These are phyloP conservation scores for Papilio demoleus DNA, from an alignment of 2,888 invertebrate genomes.

Conservation along the genomic window DNA sequence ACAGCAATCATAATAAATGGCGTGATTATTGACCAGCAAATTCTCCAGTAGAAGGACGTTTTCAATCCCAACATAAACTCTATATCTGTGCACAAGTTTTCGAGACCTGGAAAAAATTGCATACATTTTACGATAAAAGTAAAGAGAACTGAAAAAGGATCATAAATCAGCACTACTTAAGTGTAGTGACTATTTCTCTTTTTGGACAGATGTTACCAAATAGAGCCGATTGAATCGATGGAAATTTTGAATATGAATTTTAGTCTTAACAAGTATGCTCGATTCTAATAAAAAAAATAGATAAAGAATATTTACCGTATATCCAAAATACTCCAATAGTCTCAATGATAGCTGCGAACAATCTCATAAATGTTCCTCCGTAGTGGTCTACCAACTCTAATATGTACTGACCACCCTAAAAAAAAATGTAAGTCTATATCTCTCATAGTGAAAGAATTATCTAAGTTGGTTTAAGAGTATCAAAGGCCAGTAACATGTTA, in stretches of 20 bases:
- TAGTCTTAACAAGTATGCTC: no score
- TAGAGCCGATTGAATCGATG: no score
- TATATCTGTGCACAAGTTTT: slow-evolving; percentile 83
- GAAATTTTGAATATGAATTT: no score
- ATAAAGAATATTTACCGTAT: slow-evolving; percentile 82
- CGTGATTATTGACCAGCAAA: slow-evolving; percentile 90
- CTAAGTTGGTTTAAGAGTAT: no score
- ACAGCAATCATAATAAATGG: slow-evolving; percentile 88
- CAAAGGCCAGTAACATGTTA: no score
- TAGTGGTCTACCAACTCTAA: slow-evolving; percentile 89
- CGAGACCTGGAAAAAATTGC: slow-evolving; percentile 68
- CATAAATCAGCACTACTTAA: no score
- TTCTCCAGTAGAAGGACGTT: slow-evolving; percentile 88
- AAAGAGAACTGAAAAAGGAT: no score
- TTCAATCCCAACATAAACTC: slow-evolving; percentile 91
- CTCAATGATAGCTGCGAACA: slow-evolving; percentile 87
- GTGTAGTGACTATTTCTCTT: no score
- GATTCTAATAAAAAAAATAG: background rate
- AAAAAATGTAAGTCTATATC: slow-evolving; percentile 39
- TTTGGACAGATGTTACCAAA: no score
- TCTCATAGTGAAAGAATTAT: no score
- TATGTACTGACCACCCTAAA: slow-evolving; percentile 89
- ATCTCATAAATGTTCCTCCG: slow-evolving; percentile 90
- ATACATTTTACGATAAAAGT: no score
- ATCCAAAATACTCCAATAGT: slow-evolving; percentile 89